Evolutionary conservation across 2,888 invertebrate genomes (phyloP).

Genomic region (Heteropelma amictum): DNA sequence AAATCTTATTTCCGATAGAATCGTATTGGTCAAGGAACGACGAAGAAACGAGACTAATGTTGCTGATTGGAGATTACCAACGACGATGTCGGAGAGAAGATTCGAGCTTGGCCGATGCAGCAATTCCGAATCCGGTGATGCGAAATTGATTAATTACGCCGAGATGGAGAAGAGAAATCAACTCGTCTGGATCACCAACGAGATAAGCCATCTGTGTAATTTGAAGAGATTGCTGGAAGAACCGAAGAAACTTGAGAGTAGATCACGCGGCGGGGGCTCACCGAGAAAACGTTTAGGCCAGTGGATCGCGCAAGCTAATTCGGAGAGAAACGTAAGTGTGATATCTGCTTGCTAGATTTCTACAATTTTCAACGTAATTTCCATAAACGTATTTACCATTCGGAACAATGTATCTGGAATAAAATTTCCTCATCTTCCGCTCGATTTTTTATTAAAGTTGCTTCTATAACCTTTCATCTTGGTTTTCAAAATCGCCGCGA

Average conservation of each 20-base stretch:
- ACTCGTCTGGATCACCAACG: constrained; percentile 81
- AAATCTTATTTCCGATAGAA: constrained; percentile 23
- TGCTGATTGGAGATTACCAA: constrained; percentile 78
- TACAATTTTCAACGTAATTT: too few relatives aligned
- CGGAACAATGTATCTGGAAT: too few relatives aligned
- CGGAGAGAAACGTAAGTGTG: constrained; percentile 29
- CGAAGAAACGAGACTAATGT: constrained; percentile 59
- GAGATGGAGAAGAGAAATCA: constrained; percentile 80
- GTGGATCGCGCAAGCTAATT: constrained; percentile 18
- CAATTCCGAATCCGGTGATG: constrained; percentile 68
- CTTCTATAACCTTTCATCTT: too few relatives aligned
- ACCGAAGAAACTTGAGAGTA: constrained; percentile 66
- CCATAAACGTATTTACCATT: too few relatives aligned
- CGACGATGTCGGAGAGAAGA: constrained; percentile 78
- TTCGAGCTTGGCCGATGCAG: constrained; percentile 73
- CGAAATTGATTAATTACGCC: constrained; percentile 76
- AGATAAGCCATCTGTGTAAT: constrained; percentile 80
- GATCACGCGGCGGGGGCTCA: constrained; percentile 55
- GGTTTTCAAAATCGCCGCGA: too few relatives aligned
- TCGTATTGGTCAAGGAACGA: constrained; percentile 38
- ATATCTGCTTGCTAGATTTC: too few relatives aligned
- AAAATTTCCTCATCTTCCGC: too few relatives aligned
- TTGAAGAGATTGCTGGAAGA: constrained; percentile 77
- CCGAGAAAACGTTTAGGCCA: constrained; percentile 61
- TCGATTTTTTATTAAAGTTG: too few relatives aligned